These are phyloP conservation scores for Apodemia duryi DNA, from an alignment of 2,888 invertebrate species.

Conservation along the genomic window DNA sequence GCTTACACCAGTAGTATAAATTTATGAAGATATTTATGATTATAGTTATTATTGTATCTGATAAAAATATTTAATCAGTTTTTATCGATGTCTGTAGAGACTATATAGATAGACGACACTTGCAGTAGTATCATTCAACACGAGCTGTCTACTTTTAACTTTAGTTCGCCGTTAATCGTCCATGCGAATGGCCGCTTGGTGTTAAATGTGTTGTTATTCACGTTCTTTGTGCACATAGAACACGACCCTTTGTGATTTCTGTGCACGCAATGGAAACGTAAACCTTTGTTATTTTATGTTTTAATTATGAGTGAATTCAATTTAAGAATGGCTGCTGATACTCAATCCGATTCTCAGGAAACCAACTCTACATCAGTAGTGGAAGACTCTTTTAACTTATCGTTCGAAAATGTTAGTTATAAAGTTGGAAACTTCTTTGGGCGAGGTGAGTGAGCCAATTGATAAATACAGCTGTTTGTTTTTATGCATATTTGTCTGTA, in stretches of 20 bases:
- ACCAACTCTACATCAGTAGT: slow-evolving; percentile 58
- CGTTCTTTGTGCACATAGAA: slow-evolving; percentile 58
- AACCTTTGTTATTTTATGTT: slow-evolving; percentile 33
- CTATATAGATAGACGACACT: neutral
- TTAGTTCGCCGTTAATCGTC: slow-evolving; percentile 35
- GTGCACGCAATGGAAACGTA: slow-evolving; percentile 49
- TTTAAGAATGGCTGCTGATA: slow-evolving; percentile 53
- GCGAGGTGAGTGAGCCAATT: slow-evolving; percentile 59
- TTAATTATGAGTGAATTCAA: slow-evolving; percentile 2
- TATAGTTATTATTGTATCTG: neutral
- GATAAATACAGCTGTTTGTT: slow-evolving; percentile 20
- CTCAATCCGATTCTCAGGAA: slow-evolving; percentile 57
- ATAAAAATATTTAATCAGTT: neutral
- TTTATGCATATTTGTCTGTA: neutral
- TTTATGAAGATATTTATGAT: neutral
- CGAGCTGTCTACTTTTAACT: slow-evolving; percentile 31
- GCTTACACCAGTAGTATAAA: neutral
- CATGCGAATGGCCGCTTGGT: slow-evolving; percentile 41
- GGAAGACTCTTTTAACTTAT: slow-evolving; percentile 79
- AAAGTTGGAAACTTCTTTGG: slow-evolving; percentile 78
- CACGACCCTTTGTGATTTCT: slow-evolving; percentile 54
- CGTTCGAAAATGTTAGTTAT: slow-evolving; percentile 83
- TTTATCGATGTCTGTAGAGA: slow-evolving; percentile 1
- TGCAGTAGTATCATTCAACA: neutral
- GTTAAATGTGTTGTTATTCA: slow-evolving; percentile 31